Evolutionary conservation across 2,113 vertebrate species (phyloP).

Genomic region (Aphyosemion australe): DNA sequence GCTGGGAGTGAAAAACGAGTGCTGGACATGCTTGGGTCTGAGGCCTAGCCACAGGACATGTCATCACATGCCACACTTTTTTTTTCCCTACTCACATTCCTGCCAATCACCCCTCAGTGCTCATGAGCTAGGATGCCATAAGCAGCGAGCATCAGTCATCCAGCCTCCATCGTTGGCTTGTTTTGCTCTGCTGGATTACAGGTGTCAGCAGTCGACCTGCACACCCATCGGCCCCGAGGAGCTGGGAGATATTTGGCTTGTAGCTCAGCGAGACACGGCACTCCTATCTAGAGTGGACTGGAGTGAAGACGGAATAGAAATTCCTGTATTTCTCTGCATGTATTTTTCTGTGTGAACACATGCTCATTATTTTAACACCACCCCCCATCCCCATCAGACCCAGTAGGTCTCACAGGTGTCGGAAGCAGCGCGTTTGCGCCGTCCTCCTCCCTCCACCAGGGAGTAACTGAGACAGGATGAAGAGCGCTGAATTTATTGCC

Average conservation of each 20-base stretch:
- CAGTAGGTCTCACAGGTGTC: constrained; percentile 55
- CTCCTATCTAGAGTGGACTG: constrained; percentile 35
- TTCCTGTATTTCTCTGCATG: constrained; percentile 51
- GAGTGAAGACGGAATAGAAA: constrained; percentile 57
- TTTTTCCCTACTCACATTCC: constrained; percentile 40
- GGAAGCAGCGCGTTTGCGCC: constrained; percentile 41
- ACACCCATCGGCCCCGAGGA: constrained; percentile 41
- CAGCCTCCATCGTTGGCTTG: constrained; percentile 52
- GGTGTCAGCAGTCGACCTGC: constrained; percentile 57
- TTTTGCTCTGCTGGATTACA: constrained; percentile 62
- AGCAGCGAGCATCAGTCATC: constrained; percentile 60
- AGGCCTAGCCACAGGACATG: constrained; percentile 56
- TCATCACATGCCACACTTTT: constrained; percentile 57
- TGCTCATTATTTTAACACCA: constrained; percentile 71
- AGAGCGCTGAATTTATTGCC: constrained; percentile 68
- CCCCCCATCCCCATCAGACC: constrained; percentile 53
- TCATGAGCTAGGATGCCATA: constrained; percentile 34
- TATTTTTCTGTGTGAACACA: constrained; percentile 69
- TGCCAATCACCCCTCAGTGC: constrained; percentile 60
- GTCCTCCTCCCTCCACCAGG: constrained; percentile 55
- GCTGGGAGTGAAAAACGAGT: constrained; percentile 28
- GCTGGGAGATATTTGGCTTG: constrained; percentile 53
- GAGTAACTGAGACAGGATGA: constrained; percentile 69
- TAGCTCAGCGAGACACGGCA: constrained; percentile 31
- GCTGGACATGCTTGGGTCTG: constrained; percentile 47